Base-by-base conservation (phyloP, 2,888 invertebrate genomes). In the Poecilus cupreus region DNA sequence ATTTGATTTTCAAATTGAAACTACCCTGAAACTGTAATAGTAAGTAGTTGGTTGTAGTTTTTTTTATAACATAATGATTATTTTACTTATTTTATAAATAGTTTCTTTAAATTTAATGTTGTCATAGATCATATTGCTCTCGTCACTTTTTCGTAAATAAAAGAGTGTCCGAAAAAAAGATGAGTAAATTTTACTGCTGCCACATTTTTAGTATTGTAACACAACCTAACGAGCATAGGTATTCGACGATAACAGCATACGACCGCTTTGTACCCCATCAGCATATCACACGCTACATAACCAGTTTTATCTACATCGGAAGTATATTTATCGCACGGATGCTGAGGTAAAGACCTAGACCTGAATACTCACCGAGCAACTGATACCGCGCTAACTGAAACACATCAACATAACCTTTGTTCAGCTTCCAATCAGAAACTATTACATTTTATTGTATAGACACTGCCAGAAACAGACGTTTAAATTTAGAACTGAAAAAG, bases 341-440 rank as follows among this genome's bases (percentile, higher is more conserved):
- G 51, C 18, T 51, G 51, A 51, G 51, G 51, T 51, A 18, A 51
- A 51, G 51, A 51, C 51, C 51, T 51, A 51, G 51, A 51, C 51
- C 51, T 51, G 51, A 51, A 51, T 51, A 18, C 18, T 16, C 51
- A 51, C 18, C 13, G 18, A 51, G 10, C 13, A 18, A 18, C 51
- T 13, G 18, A 51, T 51, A 43, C 1, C 43, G 43, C 8, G 5
- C 32, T 2, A 32, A 32, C 46, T 18, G 3, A 51, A 18, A 51
- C 8, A 13, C 51, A 51, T 18, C 51, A 51, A 51, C 51, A 51
- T 43, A 8, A n/a, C 11, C 43, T 43, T 43, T 43, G 43, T 43
- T n/a, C n/a, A 3, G n/a, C 10, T 2, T 11, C n/a, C 43, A 43
- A 43, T 43, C 43, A 5, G 39, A 39, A 26, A 26, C 26, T 43